Conservation (phyloP, 1,140 invertebrate genomes). For the Antheraea mylitta region DNA sequence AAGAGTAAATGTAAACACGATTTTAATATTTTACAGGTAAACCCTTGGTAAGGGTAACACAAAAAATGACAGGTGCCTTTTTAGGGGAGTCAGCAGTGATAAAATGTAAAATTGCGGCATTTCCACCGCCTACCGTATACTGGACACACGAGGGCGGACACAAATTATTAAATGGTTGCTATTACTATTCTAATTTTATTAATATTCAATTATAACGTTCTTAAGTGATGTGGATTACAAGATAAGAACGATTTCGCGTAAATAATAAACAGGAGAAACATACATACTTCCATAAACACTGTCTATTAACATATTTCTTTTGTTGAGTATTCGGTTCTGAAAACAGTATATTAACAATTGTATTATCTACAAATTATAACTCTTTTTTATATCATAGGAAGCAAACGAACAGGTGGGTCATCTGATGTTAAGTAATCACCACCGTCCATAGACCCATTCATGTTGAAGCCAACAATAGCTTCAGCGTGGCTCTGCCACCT, state of each 20-base stretch:
- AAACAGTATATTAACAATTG: too few species aligned
- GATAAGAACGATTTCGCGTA: not conserved
- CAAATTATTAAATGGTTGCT: constrained; percentile 41
- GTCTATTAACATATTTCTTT: too few species aligned
- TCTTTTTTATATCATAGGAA: too few species aligned
- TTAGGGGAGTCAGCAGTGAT: constrained; percentile 32
- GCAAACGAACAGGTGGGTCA: too few species aligned
- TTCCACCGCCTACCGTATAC: constrained; percentile 36
- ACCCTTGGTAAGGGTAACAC: constrained; percentile 31
- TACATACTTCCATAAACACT: too few species aligned
- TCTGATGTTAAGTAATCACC: too few species aligned
- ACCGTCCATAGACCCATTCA: too few species aligned
- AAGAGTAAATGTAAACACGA: not conserved
- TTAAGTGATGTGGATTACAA: not conserved
- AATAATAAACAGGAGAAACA: too few species aligned
- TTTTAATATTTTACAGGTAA: constrained; percentile 28
- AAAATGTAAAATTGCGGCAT: constrained; percentile 40
- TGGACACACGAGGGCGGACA: constrained; percentile 42
- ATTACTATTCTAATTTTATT: not conserved
- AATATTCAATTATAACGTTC: not conserved
- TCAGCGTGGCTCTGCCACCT: too few species aligned
- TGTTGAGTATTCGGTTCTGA: too few species aligned
- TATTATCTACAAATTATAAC: too few species aligned
- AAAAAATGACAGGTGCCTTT: constrained; percentile 45
- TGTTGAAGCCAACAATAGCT: too few species aligned